A percentile compares a stretch with the other conserved stretches of the same genome.
Conservation (phyloP, 1,140 invertebrate species). For the Bathynomus jamesi region DNA sequence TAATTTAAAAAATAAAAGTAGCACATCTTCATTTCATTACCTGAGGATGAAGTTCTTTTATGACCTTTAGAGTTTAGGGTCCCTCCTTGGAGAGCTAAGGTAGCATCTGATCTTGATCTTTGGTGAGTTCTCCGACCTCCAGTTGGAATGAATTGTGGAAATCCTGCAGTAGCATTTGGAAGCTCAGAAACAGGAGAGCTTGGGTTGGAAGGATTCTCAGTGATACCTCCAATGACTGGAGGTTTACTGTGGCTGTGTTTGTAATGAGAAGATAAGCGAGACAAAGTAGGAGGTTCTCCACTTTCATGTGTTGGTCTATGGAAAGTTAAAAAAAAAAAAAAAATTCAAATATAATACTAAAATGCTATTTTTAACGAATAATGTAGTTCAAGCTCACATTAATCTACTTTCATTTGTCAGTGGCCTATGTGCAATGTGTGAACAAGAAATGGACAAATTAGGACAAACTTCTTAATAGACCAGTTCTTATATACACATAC, state of each 20-base stretch:
- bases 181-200: conserved; percentile 24
- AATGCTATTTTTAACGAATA: too few species aligned
- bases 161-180: conserved; percentile 22
- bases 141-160: conserved; percentile 7
- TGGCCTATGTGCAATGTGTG: too few species aligned
- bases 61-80: conserved; percentile 26
- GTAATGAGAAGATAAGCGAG: background rate
- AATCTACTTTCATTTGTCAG: too few species aligned
- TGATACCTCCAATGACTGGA: conserved; percentile 5
- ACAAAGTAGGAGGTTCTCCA: background rate
- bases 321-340: background rate
- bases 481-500: too few species aligned
- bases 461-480: too few species aligned
- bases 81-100: conserved; percentile 46
- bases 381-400: too few species aligned
- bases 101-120: conserved; percentile 85
- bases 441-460: too few species aligned
- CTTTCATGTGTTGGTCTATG: background rate
- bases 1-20: too few species aligned
- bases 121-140: conserved; percentile 61
- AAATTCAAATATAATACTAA: background rate
- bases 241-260: background rate
- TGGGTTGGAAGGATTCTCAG: conserved; percentile 31
- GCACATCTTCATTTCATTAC: too few species aligned
- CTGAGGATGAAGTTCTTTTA: conserved; percentile 37